Conservation (phyloP, 2,113 vertebrate genomes). For the Heterotis niloticus region DNA sequence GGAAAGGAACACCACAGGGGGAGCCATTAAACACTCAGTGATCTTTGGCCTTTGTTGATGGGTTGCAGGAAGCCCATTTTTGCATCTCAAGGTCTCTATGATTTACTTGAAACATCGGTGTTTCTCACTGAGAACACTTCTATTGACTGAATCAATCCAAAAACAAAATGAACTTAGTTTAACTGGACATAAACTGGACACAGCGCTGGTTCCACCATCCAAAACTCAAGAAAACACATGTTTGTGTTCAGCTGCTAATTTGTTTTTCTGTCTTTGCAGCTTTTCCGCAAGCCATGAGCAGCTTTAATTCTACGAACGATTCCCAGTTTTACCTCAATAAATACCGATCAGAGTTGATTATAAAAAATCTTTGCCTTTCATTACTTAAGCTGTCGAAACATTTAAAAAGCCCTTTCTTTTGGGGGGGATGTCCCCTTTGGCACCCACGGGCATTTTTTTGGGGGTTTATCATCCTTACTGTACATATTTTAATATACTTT, state of each 20-base stretch:
- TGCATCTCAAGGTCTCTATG: background rate
- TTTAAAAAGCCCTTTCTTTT: too few relatives aligned
- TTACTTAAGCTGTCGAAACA: too few relatives aligned
- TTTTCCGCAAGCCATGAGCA: too few relatives aligned
- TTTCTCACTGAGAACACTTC: background rate
- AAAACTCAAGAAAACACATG: background rate
- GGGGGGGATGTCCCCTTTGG: too few relatives aligned
- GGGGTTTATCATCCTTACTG: background rate
- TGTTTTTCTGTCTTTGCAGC: background rate
- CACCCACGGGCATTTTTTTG: too few relatives aligned
- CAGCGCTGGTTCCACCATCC: background rate
- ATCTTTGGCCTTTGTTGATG: constrained; percentile 1
- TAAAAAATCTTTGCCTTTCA: too few relatives aligned
- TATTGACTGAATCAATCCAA: background rate
- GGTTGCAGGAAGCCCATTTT: background rate
- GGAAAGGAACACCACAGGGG: background rate
- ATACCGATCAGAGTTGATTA: too few relatives aligned
- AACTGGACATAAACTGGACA: background rate
- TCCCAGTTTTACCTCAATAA: too few relatives aligned
- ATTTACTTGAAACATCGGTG: background rate
- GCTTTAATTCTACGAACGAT: too few relatives aligned
- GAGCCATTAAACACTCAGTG: background rate
- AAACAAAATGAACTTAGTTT: background rate
- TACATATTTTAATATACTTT: background rate
- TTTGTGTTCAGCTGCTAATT: background rate